Conservation (phyloP, 2,797 vertebrate species). For the Falco biarmicus region DNA sequence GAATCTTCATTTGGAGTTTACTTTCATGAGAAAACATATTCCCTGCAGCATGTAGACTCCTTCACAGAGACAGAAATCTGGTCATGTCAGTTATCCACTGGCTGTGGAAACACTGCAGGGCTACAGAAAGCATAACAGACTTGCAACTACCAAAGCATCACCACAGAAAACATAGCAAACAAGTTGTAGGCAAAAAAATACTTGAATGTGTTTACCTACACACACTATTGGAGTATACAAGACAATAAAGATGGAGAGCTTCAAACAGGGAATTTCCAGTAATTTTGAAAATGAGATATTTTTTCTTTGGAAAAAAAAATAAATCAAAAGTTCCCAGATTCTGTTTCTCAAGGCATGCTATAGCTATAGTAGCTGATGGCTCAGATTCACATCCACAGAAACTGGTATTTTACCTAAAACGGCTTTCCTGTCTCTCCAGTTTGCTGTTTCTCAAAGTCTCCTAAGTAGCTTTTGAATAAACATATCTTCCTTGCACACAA, state of each 20-base stretch:
- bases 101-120: not conserved
- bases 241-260: not conserved
- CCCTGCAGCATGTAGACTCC: not conserved
- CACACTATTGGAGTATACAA: not conserved
- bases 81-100: not conserved
- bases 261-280: conserved; percentile 4
- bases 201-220: not conserved
- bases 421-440: not conserved
- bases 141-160: not conserved
- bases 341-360: not conserved
- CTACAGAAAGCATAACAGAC: not conserved
- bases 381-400: not conserved
- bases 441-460: not conserved
- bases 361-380: not conserved
- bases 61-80: not conserved
- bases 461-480: not conserved
- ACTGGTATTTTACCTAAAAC: not conserved
- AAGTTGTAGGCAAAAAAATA: not conserved
- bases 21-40: not conserved
- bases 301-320: not conserved
- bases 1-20: not conserved
- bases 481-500: not conserved
- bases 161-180: not conserved
- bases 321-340: not conserved
- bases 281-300: not conserved